Evolutionary conservation across 1,140 invertebrate genomes (phyloP).

Genomic region (Euura saliciscinereae): DNA sequence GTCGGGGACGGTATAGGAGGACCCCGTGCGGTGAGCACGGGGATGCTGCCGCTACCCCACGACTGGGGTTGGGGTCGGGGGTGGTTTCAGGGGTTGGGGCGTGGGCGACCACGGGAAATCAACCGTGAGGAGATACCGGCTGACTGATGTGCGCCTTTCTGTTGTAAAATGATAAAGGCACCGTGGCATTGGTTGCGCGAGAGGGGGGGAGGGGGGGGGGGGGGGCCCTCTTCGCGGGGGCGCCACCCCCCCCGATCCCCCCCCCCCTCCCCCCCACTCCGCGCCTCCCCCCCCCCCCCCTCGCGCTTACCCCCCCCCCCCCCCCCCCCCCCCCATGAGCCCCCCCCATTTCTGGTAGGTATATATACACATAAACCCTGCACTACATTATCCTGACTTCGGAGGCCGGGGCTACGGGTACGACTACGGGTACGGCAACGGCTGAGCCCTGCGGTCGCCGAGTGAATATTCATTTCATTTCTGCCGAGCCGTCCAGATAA

Average conservation of each 20-base stretch:
- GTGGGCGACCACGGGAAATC: conserved; percentile 58
- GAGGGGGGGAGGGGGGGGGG: conserved; percentile 35
- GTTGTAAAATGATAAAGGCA: conserved; percentile 63
- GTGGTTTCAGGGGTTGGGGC: conserved; percentile 27
- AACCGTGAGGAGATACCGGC: conserved; percentile 62
- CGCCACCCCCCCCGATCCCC: too few relatives aligned
- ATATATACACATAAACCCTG: conserved; percentile 24
- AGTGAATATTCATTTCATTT: conserved; percentile 5
- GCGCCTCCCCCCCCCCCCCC: too few relatives aligned
- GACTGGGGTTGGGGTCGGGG: too few relatives aligned
- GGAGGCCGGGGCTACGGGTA: background rate
- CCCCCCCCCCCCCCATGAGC: background rate
- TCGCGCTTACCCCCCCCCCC: too few relatives aligned
- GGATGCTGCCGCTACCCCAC: background rate
- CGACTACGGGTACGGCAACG: background rate
- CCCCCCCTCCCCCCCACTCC: conserved; percentile 26
- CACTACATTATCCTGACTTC: conserved; percentile 30
- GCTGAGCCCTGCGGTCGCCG: conserved; percentile 12
- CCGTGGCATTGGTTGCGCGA: conserved; percentile 57
- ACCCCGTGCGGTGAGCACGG: conserved; percentile 18
- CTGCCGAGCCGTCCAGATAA: background rate
- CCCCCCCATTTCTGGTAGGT: background rate
- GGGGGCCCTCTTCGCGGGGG: too few relatives aligned
- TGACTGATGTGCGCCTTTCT: conserved; percentile 63
- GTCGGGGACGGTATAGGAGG: background rate